Conservation (phyloP, 2,797 vertebrate genomes). For the Premnoplex brunnescens region DNA sequence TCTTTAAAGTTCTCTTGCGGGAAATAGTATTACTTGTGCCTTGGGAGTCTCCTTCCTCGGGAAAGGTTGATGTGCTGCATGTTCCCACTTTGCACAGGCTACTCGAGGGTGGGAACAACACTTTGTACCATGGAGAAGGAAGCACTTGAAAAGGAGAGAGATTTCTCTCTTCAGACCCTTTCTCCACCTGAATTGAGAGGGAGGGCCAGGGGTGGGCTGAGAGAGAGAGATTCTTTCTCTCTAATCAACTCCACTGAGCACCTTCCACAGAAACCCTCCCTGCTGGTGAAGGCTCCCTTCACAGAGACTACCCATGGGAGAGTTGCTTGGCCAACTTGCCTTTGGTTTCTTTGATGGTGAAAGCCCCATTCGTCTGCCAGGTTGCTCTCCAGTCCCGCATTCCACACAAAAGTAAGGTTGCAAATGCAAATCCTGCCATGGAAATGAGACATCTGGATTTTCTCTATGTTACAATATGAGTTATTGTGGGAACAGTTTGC, state of each 20-base stretch:
- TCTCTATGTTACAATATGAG: too few species aligned
- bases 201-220: background rate
- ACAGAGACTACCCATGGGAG: background rate
- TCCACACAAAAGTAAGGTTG: rapidly evolving
- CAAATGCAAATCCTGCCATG: background rate
- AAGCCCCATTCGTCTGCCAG: background rate
- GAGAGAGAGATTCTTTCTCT: background rate
- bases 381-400: background rate
- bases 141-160: slow-evolving; percentile 9
- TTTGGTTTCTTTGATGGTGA: background rate
- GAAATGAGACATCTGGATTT: background rate
- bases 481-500: rapidly evolving
- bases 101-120: background rate
- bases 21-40: background rate
- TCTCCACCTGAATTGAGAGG: slow-evolving; percentile 22
- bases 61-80: background rate
- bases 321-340: background rate
- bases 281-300: background rate
- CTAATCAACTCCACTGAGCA: background rate
- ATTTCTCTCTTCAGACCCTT: background rate
- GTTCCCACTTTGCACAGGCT: background rate
- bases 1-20: slow-evolving; percentile 39
- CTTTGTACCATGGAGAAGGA: slow-evolving; percentile 1
- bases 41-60: background rate
- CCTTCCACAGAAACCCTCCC: background rate